Percentiles rank a stretch among this genome's conserved stretches.
Evolutionary conservation across 2,113 vertebrate genomes (phyloP).

Genomic region (Thinocorus orbignyianus): DNA sequence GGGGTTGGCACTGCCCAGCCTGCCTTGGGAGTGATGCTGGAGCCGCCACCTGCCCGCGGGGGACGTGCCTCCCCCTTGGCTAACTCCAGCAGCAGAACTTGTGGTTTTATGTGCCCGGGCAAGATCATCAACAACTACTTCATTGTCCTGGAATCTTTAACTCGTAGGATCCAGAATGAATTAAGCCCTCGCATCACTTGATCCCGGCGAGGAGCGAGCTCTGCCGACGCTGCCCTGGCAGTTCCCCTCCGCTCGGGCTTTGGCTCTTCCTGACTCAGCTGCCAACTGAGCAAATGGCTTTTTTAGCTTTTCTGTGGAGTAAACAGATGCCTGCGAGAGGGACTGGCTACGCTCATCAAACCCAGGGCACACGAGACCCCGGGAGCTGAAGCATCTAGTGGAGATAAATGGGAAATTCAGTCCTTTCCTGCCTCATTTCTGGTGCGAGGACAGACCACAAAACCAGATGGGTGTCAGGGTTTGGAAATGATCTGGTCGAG

Average conservation of each 20-base stretch:
- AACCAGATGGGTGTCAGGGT: neutral
- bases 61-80: neutral
- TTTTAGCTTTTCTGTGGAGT: neutral
- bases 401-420: neutral
- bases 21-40: neutral
- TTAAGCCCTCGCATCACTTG: neutral
- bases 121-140: conserved; percentile 35
- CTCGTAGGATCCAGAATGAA: conserved; percentile 31
- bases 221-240: neutral
- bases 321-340: neutral
- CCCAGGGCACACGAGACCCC: accelerated
- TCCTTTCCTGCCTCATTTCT: neutral
- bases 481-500: neutral
- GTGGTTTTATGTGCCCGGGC: neutral
- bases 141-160: conserved; percentile 58
- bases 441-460: neutral
- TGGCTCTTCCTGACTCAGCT: conserved; percentile 1
- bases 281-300: neutral
- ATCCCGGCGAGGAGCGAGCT: neutral
- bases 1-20: neutral
- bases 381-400: neutral
- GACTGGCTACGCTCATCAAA: neutral
- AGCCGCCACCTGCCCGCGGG: neutral
- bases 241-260: neutral
- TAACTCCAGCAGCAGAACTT: neutral